phyloP scores from a whole-genome alignment of 2,113 vertebrate genomes.

The Dasyurus viverrinus region DNA sequence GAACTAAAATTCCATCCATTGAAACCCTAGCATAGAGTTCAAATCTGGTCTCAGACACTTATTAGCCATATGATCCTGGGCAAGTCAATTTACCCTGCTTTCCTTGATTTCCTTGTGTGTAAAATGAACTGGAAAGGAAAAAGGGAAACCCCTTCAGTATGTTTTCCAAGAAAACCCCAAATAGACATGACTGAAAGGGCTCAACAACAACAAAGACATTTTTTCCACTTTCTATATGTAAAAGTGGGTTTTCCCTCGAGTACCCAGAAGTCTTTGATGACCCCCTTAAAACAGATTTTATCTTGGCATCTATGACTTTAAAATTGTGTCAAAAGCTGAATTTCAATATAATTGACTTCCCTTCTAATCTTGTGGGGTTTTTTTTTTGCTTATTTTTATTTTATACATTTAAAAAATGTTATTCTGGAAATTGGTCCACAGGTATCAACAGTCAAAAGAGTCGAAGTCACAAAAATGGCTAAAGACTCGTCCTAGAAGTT shows the following conservation, averaged over 20 bases:
- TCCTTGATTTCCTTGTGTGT: not conserved
- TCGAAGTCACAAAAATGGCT: not conserved
- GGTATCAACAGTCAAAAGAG: not conserved
- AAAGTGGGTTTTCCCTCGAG: not conserved
- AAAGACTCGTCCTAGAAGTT: not conserved
- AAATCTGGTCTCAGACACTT: too few species aligned
- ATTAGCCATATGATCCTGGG: too few species aligned
- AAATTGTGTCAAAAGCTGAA: not conserved
- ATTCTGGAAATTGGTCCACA: not conserved
- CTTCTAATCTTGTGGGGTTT: not conserved
- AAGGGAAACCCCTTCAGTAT: not conserved
- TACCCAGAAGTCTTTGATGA: not conserved
- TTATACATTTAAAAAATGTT: not conserved
- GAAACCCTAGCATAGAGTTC: not conserved
- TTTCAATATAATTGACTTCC: not conserved
- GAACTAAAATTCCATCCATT: not conserved
- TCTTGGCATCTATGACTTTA: not conserved
- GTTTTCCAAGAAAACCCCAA: not conserved
- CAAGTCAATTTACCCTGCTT: not conserved
- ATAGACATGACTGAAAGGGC: not conserved
- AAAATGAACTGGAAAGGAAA: not conserved
- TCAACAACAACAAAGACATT: not conserved
- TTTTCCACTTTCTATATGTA: not conserved
- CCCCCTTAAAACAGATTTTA: not conserved
- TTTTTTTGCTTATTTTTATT: not conserved